These are phyloP conservation scores for Pipistrellus kuhlii DNA, from an alignment of 2,797 vertebrate species.

Conservation along the genomic window DNA sequence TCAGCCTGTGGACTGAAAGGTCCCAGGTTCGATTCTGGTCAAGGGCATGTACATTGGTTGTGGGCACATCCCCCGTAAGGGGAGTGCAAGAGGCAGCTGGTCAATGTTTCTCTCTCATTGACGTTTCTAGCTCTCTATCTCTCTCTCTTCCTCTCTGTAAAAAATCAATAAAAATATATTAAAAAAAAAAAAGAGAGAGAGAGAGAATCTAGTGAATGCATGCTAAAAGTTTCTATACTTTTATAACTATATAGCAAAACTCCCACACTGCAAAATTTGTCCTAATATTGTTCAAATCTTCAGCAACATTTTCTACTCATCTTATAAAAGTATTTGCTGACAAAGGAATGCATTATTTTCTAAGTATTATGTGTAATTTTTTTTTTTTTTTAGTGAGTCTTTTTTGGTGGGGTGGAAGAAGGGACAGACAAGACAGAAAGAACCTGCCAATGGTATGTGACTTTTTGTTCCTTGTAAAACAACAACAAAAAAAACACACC, in stretches of 20 bases:
- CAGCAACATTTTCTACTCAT: slow-evolving; percentile 50
- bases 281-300: slow-evolving; percentile 11
- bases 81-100: too few species aligned
- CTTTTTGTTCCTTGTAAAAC: slow-evolving; percentile 52
- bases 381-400: neutral
- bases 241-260: slow-evolving; percentile 34
- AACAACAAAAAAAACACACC: neutral
- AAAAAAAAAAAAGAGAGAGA: too few species aligned
- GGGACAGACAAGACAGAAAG: neutral
- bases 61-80: too few species aligned
- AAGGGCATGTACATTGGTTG: too few species aligned
- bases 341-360: slow-evolving; percentile 47
- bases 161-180: too few species aligned
- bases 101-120: too few species aligned
- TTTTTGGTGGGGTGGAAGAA: neutral
- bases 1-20: too few species aligned
- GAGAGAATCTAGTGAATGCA: slow-evolving; percentile 41
- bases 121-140: too few species aligned
- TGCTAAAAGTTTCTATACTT: neutral
- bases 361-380: neutral
- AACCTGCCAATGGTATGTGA: neutral
- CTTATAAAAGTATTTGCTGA: slow-evolving; percentile 37
- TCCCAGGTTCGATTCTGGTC: too few species aligned
- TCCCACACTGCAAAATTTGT: slow-evolving; percentile 10
- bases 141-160: too few species aligned